A percentile compares a stretch with the other conserved stretches of the same genome.
These are phyloP conservation scores for Sinocyclocheilus anophthalmus DNA, from an alignment of 2,113 vertebrate genomes.

Conservation along the genomic window DNA sequence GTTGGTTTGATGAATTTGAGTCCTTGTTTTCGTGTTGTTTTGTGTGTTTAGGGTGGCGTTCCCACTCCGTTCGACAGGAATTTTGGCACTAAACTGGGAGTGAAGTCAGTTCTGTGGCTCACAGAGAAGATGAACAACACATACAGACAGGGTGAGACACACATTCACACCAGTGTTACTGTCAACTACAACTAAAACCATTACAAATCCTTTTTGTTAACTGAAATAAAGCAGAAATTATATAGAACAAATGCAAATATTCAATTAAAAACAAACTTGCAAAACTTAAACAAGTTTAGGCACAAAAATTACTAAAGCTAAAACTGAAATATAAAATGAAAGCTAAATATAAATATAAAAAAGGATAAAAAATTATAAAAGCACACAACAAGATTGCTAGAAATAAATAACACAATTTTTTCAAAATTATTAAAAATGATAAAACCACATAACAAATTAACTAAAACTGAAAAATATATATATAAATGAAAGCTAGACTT, in stretches of 20 bases:
- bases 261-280: not conserved
- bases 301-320: not conserved
- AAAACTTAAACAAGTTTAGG: not conserved
- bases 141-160: constrained; percentile 81
- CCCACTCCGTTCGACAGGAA: constrained; percentile 96
- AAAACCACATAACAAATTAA: no score
- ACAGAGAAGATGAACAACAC: constrained; percentile 80
- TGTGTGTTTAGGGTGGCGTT: constrained; percentile 81
- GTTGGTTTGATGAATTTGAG: constrained; percentile 57
- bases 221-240: not conserved
- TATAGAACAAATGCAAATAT: not conserved
- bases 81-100: constrained; percentile 91
- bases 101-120: constrained; percentile 89
- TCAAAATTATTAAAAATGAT: no score
- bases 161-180: no score
- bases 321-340: not conserved
- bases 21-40: not conserved
- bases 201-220: no score
- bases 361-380: no score
- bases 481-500: no score
- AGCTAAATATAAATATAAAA: no score
- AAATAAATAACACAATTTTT: no score
- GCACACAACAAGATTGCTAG: no score
- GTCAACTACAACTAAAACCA: no score
- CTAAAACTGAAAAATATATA: no score